Conservation (phyloP, 2,888 invertebrate species). For the Antheraea yamamai region DNA sequence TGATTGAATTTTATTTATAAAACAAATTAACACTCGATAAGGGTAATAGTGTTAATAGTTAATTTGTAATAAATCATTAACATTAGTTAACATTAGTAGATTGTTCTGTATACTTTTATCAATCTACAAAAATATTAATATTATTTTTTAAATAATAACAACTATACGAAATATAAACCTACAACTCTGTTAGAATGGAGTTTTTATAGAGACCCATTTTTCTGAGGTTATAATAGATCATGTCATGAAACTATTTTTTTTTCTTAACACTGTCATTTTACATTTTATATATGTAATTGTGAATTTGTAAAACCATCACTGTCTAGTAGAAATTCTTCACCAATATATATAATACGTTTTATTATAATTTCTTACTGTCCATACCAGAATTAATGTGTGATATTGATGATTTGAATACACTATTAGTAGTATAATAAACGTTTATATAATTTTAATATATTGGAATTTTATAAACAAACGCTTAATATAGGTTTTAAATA, state of each 20-base stretch:
- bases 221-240: too few species aligned
- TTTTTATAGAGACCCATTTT: too few species aligned
- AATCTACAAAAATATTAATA: too few species aligned
- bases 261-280: too few species aligned
- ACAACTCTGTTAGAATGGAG: too few species aligned
- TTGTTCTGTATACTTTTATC: too few species aligned
- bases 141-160: too few species aligned
- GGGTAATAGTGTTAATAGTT: not conserved
- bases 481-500: not conserved
- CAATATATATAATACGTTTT: not conserved
- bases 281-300: not conserved
- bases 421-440: not conserved
- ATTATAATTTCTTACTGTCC: not conserved
- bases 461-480: not conserved
- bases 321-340: not conserved
- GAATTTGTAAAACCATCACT: not conserved
- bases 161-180: too few species aligned
- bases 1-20: not conserved
- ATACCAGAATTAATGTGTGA: not conserved
- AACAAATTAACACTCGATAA: not conserved
- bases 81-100: too few species aligned
- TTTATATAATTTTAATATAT: not conserved
- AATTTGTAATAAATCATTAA: not conserved
- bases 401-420: not conserved
- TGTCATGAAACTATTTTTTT: too few species aligned